Percentiles rank a stretch among this genome's conserved stretches.
Conservation (phyloP, 2,888 invertebrate genomes). For the Pristionchus mayeri region DNA sequence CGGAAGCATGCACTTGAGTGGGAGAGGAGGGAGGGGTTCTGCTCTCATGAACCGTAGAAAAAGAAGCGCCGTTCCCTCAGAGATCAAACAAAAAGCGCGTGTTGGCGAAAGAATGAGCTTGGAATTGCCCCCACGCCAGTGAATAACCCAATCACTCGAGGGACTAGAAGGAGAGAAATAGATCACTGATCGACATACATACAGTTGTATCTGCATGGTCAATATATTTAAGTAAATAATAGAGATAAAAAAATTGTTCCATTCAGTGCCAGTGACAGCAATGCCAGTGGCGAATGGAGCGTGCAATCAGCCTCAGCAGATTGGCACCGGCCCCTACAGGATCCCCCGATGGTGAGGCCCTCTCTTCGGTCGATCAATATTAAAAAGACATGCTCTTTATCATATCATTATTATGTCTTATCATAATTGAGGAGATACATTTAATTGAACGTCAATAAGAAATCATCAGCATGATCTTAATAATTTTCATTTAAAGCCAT, state of each 20-base stretch:
- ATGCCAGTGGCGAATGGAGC: constrained; percentile 48
- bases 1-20: not conserved
- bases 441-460: too few relatives aligned
- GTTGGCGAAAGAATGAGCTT: too few relatives aligned
- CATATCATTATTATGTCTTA: too few relatives aligned
- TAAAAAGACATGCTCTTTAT: too few relatives aligned
- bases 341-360: constrained; percentile 74
- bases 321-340: constrained; percentile 76
- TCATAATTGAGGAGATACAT: too few relatives aligned
- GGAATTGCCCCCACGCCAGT: not conserved
- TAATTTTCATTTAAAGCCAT: too few relatives aligned
- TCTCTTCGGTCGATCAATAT: too few relatives aligned
- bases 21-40: not conserved
- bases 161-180: not conserved
- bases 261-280: constrained; percentile 46
- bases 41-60: not conserved
- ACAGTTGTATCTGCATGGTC: too few relatives aligned
- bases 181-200: not conserved
- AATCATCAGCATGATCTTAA: too few relatives aligned
- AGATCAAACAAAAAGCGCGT: constrained; percentile 31
- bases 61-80: not conserved
- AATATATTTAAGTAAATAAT: too few relatives aligned
- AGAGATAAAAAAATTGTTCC: not conserved
- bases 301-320: constrained; percentile 73
- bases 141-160: not conserved